Base-by-base conservation (phyloP, 2,797 vertebrate genomes). In the Pangasius macronema region DNA sequence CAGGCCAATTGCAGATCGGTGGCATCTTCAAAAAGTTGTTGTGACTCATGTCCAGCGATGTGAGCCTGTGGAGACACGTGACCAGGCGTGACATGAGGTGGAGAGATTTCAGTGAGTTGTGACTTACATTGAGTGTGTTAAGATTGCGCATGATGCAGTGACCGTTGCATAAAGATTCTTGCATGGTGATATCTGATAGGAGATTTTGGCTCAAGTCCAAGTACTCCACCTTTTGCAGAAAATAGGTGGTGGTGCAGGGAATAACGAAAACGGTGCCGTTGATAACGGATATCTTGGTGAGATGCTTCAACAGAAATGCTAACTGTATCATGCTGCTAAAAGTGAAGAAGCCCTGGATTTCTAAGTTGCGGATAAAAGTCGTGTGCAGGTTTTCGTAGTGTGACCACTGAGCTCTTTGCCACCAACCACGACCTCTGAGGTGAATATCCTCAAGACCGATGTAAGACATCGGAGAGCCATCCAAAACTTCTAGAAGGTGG, bases 141-240 rank as follows among this genome's bases (percentile, higher is more conserved):
- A 97, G 22, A 1, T 89, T 91, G 20, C 92, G 93, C 94, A 91
- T 96, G 33, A 82, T 20, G 0, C 49, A 79, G 0, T 22, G 0
- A 18, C 90, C 89, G 3, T 83, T 30, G 87, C 95, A 97, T 7
- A 95, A 87, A 4, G 94, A 92, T 61, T 94, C 88, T 30, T 9
- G 0, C 84, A 97, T 87, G 13, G 92, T 90, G 1, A 89, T 70
- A 85, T 96, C 95, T 20, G 87, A 89, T 53, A 97, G 91, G 57
- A 97, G 92, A 90, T 97, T 96, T 57, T 91, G 91, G 80, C 92
- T 93, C 3, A 97, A 88, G 90, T 97, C 96, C 72, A 97, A 91
- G 89, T 95, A 96, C 22, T 93, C 75, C 46, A 97, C 67, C 1
- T 93, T 94, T 14, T 0, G 63, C 85, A 97, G 93, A 65, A 83